Conservation (phyloP, 2,113 vertebrate species). For the Prionailurus bengalensis region DNA sequence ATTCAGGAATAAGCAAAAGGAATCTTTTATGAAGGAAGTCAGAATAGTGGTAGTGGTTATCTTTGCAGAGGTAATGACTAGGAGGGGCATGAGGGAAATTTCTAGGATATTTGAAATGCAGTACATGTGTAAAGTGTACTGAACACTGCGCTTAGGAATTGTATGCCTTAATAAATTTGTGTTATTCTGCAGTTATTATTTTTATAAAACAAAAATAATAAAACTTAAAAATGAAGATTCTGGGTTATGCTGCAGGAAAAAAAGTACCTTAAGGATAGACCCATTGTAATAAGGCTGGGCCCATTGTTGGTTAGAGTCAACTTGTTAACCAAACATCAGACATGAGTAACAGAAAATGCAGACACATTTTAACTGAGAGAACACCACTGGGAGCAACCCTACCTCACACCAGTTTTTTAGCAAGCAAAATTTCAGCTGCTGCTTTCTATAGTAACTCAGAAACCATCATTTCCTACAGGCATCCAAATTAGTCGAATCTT, state of each 20-base stretch:
- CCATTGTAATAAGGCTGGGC: neutral
- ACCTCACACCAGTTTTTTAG: neutral
- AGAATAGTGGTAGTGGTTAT: neutral
- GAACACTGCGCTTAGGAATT: neutral
- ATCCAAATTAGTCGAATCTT: conserved; percentile 57
- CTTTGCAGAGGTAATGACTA: neutral
- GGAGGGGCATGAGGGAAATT: neutral
- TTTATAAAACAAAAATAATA: conserved; percentile 21
- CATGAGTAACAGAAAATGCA: neutral
- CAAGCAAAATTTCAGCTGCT: conserved; percentile 11
- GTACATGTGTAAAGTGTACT: neutral
- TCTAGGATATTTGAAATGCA: neutral
- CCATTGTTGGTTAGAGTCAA: neutral
- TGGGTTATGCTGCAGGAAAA: neutral
- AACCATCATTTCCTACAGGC: neutral
- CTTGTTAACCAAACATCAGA: neutral
- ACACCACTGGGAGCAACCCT: neutral
- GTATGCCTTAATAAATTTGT: neutral
- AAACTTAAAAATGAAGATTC: neutral
- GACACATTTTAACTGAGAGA: neutral
- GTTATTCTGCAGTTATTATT: neutral
- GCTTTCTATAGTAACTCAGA: neutral
- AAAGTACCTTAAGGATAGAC: neutral
- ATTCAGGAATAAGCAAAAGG: neutral
- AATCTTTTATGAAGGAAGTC: neutral